phyloP scores from a whole-genome alignment of 2,797 vertebrate genomes.

The Esox lucius region DNA sequence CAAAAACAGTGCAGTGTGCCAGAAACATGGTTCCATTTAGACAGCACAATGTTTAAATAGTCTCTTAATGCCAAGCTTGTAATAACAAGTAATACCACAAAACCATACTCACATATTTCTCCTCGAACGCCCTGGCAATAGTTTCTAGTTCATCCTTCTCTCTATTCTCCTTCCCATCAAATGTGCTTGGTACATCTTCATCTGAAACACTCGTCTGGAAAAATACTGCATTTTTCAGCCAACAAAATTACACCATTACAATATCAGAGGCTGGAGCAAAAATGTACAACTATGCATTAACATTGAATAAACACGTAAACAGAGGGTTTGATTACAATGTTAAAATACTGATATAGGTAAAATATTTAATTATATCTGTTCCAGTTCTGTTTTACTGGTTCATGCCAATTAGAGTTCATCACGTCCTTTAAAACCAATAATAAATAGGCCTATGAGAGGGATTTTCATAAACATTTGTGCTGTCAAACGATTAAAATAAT shows the following conservation, averaged over 20 bases:
- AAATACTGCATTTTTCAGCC: not conserved
- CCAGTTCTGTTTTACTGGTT: too few relatives aligned
- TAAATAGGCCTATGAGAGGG: too few relatives aligned
- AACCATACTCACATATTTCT: constrained; percentile 83
- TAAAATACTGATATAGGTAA: too few relatives aligned
- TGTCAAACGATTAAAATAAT: too few relatives aligned
- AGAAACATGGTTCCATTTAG: not conserved
- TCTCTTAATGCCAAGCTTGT: not conserved
- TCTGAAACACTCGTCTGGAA: constrained; percentile 21
- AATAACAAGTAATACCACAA: not conserved
- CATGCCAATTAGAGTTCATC: too few relatives aligned
- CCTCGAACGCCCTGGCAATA: constrained; percentile 81
- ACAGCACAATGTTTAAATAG: not conserved
- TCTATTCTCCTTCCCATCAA: constrained; percentile 74
- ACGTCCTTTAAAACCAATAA: too few relatives aligned
- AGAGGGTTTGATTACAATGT: too few relatives aligned
- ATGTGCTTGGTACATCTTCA: constrained; percentile 62
- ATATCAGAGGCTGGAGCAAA: too few relatives aligned
- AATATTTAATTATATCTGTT: too few relatives aligned
- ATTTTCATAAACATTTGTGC: too few relatives aligned
- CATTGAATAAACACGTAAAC: not conserved
- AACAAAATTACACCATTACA: not conserved
- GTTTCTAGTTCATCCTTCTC: constrained; percentile 77
- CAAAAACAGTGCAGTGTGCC: not conserved
- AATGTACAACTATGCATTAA: too few relatives aligned